phyloP scores from a whole-genome alignment of 2,113 vertebrate genomes.

The Seriola quinqueradiata region DNA sequence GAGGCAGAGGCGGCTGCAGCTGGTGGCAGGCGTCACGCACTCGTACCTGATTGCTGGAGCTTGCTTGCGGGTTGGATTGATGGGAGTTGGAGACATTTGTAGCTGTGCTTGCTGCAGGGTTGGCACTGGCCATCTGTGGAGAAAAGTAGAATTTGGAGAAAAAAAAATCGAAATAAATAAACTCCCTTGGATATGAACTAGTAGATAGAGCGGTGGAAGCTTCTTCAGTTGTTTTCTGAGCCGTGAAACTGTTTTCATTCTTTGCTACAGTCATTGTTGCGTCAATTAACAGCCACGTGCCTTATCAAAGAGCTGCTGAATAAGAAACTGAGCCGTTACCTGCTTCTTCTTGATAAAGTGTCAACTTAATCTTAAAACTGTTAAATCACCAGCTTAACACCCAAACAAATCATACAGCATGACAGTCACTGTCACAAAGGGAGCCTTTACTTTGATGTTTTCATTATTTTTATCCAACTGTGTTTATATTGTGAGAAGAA shows the following conservation, averaged over 20 bases:
- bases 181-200: background rate
- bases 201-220: background rate
- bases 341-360: conserved; percentile 1
- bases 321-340: conserved; percentile 1
- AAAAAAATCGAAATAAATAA: background rate
- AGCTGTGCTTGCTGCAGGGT: background rate
- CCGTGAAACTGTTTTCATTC: background rate
- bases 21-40: conserved; percentile 25
- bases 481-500: conserved; percentile 12
- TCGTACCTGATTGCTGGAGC: conserved; percentile 74
- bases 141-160: background rate
- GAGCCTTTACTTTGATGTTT: conserved; percentile 2
- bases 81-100: background rate
- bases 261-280: background rate
- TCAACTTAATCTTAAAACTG: conserved; percentile 12
- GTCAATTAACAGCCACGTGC: background rate
- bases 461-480: conserved; percentile 17
- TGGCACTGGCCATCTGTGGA: conserved; percentile 32
- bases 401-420: conserved; percentile 22
- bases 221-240: background rate
- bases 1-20: conserved; percentile 43
- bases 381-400: conserved; percentile 23
- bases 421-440: conserved; percentile 22
- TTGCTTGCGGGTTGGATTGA: background rate
- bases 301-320: background rate